Evolutionary conservation across 2,113 vertebrate species (phyloP).

Genomic region (Mellivora capensis): DNA sequence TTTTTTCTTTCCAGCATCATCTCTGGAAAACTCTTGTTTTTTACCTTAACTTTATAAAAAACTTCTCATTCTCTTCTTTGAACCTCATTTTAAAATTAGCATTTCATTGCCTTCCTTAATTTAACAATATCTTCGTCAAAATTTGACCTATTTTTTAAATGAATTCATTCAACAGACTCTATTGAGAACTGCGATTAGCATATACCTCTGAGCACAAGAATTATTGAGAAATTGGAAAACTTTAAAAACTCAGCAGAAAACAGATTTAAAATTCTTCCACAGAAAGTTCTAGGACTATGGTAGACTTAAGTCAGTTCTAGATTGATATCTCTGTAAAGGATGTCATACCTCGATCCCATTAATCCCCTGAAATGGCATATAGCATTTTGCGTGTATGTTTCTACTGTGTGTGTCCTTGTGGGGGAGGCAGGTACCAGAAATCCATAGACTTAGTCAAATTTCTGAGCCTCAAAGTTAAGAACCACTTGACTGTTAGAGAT

Average conservation of each 20-base stretch:
- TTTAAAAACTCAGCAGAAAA: constrained; percentile 10
- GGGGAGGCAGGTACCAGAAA: not conserved
- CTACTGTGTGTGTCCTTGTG: not conserved
- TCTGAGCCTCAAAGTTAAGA: not conserved
- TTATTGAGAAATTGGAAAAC: not conserved
- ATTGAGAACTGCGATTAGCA: not conserved
- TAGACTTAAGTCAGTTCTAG: not conserved
- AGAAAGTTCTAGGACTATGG: not conserved
- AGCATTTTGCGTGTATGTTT: not conserved
- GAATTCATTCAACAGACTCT: not conserved
- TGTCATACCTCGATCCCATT: not conserved
- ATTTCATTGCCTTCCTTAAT: not conserved
- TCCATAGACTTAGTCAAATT: not conserved
- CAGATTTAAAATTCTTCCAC: constrained; percentile 5
- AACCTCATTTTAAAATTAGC: constrained; percentile 16
- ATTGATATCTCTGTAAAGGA: not conserved
- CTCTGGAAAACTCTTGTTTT: not conserved
- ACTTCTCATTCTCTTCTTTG: not conserved
- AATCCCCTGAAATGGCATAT: not conserved
- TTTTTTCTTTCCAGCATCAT: not conserved
- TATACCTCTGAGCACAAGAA: not conserved
- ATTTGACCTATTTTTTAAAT: not conserved
- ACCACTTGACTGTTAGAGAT: not conserved
- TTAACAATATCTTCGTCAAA: not conserved
- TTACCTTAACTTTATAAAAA: not conserved